Conservation (phyloP, 2,888 invertebrate genomes). For the Sepioteuthis lessoniana region DNA sequence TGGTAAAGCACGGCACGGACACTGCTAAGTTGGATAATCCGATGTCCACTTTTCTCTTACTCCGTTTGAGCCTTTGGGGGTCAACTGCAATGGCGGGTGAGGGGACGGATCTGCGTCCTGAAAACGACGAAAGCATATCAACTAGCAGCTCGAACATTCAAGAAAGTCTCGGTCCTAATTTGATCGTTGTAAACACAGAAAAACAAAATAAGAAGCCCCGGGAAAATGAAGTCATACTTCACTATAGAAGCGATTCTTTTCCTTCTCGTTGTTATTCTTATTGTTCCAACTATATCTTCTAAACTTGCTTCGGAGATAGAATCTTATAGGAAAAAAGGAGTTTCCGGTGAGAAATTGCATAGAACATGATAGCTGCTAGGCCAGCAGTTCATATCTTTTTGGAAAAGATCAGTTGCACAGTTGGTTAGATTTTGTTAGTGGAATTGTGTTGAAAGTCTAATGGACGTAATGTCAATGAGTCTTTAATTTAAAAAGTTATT, state of each 20-base stretch:
- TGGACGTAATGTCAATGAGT: background rate
- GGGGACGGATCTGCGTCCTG: background rate
- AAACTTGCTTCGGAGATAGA: background rate
- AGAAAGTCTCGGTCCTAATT: background rate
- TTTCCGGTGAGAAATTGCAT: background rate
- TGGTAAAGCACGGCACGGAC: background rate
- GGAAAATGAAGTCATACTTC: background rate
- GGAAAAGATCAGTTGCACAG: background rate
- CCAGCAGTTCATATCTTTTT: background rate
- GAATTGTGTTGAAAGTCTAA: background rate
- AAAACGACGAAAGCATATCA: background rate
- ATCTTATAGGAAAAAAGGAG: background rate
- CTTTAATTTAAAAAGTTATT: background rate
- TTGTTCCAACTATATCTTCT: background rate
- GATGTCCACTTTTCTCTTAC: background rate
- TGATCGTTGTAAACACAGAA: slow-evolving; percentile 1
- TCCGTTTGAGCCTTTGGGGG: background rate
- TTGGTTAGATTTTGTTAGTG: background rate
- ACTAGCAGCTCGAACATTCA: background rate
- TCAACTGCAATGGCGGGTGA: background rate
- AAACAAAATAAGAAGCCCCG: background rate
- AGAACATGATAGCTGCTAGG: background rate
- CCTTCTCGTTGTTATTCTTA: background rate
- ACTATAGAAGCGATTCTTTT: background rate
- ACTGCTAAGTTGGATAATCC: background rate